These are phyloP conservation scores for Onthophagus sagittarius DNA, from an alignment of 2,888 invertebrate genomes.

Conservation along the genomic window DNA sequence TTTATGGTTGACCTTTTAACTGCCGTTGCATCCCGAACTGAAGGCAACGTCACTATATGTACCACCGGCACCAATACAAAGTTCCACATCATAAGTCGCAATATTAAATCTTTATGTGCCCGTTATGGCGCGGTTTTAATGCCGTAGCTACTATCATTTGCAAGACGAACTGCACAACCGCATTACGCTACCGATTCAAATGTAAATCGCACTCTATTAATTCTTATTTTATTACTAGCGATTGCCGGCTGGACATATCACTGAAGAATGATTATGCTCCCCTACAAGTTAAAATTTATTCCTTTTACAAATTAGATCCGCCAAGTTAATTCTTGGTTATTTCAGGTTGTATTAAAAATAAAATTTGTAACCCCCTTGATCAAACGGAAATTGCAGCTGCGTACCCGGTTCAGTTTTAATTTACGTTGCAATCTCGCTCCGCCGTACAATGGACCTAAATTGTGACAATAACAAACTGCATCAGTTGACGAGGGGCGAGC, in stretches of 20 bases:
- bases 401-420: slow-evolving; percentile 32
- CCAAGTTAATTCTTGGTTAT: not conserved
- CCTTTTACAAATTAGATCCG: no score
- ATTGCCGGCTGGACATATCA: not conserved
- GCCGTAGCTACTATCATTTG: not conserved
- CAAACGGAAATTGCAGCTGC: slow-evolving; percentile 27
- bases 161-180: not conserved
- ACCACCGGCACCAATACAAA: slow-evolving; percentile 2
- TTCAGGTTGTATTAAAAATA: not conserved
- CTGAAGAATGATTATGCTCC: not conserved
- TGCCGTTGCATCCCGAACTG: slow-evolving; percentile 1
- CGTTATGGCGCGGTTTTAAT: not conserved
- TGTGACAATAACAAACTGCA: slow-evolving; percentile 41
- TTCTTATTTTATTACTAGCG: not conserved
- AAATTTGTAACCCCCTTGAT: not conserved
- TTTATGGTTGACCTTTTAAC: slow-evolving; percentile 14
- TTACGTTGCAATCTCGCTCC: slow-evolving; percentile 32
- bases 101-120: slow-evolving; percentile 13
- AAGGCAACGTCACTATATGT: not conserved
- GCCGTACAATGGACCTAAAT: slow-evolving; percentile 39
- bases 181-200: not conserved
- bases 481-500: slow-evolving; percentile 33
- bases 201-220: not conserved
- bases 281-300: not conserved
- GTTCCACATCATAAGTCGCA: slow-evolving; percentile 9